Base-by-base conservation (phyloP, 2,113 vertebrate species). In the Uria aalge region DNA sequence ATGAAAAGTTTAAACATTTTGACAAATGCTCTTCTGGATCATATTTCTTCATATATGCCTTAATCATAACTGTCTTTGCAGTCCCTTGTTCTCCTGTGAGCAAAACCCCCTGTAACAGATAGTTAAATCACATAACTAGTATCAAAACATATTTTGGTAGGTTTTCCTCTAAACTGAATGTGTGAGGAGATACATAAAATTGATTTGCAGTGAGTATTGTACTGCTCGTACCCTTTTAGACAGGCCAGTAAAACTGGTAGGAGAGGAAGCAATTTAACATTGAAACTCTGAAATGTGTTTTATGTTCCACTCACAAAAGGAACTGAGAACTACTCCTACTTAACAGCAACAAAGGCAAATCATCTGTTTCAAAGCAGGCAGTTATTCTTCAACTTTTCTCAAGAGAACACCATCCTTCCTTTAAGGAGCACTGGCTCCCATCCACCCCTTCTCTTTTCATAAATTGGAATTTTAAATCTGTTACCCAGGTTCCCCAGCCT, bases 61-160 rank as follows among this genome's bases (percentile, higher is more conserved):
- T 98, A 85, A 98, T 89, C 98, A 98, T 98, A 11, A 98, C 98
- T 16, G 98, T 98, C 87, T 98, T 98, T 10, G 98, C 98, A 62
- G 98, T 98, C 5, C 98, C 98, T 78, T 98, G 98, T 85, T 98
- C 98, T 91, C 98, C 98, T 47, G 77, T 98, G 38, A 98, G 98
- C 92, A 98, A 97, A 88, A 98, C 98, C 3, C 98, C 98, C 98
- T 98, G 93, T 23, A 97, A 96, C 14, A 57, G 32, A 93, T 48
- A 84, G 79, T 91, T 83, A 80, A 50, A 72, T 36, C 4, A 21
- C 3, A 1, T 45, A 62, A 48, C 21, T 72, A 81, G 15, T 47
- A 57, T 20, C 22, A 80, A 74, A 83, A 16, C 7, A 76, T 83
- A 5, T 12, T 32, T 30, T 32, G 63, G 63, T 66, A 66, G 62